Evolutionary conservation across 2,113 vertebrate genomes (phyloP).

Genomic region (Panurus biarmicus): DNA sequence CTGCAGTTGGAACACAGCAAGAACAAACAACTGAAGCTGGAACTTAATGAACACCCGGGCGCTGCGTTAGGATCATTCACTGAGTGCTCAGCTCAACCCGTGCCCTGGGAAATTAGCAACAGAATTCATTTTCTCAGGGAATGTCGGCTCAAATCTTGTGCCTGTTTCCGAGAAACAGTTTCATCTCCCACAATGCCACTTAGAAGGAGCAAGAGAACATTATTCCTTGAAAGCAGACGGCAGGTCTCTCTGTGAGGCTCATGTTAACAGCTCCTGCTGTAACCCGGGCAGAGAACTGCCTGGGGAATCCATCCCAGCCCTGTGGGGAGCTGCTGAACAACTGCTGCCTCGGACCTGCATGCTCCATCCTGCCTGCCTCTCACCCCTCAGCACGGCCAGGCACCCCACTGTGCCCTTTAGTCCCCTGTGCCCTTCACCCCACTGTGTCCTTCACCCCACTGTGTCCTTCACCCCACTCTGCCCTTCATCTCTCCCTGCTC

Average conservation of each 20-base stretch:
- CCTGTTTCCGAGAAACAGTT: background rate
- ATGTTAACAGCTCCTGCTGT: fast-evolving
- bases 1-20: background rate
- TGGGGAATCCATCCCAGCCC: fast-evolving
- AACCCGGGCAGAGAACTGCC: background rate
- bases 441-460: background rate
- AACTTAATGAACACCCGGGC: background rate
- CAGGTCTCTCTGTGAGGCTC: background rate
- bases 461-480: background rate
- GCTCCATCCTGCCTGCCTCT: fast-evolving
- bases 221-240: background rate
- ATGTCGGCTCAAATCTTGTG: background rate
- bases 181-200: background rate
- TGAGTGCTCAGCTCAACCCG: background rate
- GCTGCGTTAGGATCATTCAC: background rate
- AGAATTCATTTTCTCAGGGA: background rate
- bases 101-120: background rate
- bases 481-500: background rate
- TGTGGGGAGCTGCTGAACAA: background rate
- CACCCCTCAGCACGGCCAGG: background rate
- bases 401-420: fast-evolving
- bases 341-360: fast-evolving
- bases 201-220: background rate
- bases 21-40: background rate
- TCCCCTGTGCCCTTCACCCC: background rate